Conservation (phyloP, 2,888 invertebrate genomes). For the Leptura quadrifasciata region DNA sequence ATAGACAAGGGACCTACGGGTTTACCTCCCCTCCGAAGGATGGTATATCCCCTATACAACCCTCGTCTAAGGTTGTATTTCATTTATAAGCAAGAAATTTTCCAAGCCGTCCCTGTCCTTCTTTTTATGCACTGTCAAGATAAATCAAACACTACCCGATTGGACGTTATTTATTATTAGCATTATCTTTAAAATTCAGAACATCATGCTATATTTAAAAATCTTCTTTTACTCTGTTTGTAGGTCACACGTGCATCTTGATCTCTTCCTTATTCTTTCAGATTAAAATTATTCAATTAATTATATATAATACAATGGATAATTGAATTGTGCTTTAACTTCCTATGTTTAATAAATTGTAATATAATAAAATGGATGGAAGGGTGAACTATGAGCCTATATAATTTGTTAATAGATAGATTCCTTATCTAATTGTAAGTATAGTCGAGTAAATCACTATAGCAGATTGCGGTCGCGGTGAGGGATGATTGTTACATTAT, state of each 20-base stretch:
- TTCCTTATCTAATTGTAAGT: no score
- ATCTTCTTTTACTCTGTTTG: conserved; percentile 19
- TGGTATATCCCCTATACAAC: no score
- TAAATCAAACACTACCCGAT: conserved; percentile 22
- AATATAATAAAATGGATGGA: no score
- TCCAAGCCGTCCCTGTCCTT: not conserved
- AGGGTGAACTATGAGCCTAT: no score
- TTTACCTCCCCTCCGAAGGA: no score
- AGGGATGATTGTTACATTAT: no score
- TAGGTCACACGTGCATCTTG: conserved; percentile 44
- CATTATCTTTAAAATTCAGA: conserved; percentile 30
- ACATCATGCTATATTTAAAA: conserved; percentile 22
- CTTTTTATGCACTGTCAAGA: conserved; percentile 5
- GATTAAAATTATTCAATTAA: not conserved
- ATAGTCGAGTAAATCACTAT: no score
- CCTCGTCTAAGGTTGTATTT: no score
- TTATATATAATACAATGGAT: not conserved
- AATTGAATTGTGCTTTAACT: not conserved
- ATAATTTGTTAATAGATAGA: no score
- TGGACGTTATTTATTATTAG: conserved; percentile 16
- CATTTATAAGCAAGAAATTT: not conserved
- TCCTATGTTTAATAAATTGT: not conserved
- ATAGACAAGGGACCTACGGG: no score
- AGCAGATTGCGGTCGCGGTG: no score
- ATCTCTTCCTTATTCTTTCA: not conserved